Evolutionary conservation across 2,797 vertebrate genomes (phyloP), one percentile per base, ranked within the genome.

Genomic region (Rhinogobio ventralis): DNA sequence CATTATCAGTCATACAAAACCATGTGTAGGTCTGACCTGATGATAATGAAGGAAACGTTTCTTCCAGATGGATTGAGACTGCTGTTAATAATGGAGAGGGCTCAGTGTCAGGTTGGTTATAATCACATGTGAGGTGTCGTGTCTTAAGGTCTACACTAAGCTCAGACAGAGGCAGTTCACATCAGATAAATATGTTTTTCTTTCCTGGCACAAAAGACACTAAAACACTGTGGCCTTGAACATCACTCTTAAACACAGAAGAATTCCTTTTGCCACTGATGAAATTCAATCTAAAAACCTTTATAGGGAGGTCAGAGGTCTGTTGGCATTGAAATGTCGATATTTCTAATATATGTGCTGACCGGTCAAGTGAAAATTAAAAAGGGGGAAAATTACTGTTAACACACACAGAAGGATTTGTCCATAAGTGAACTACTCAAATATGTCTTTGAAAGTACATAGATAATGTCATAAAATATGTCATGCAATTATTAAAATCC

Each of bases 11-110:
- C 62, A 67, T 20, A 23, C 46, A 67, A 36, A 64, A 51, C 14
- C 11, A 9, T 62, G 64, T 36, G 30, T 36, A 30, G 8, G 30
- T 17, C 23, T 33, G 64, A 45, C 3, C 49, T 25, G 28, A 25
- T 68, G 13, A 68, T 68, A 69, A 55, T 53, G 33, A 68, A 80
- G 46, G 66, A 25, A 69, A 60, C 4, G 5, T n/a, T 39, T 3
- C 45, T 80, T 33, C 79, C 33, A 17, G 57, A n/a, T 67, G 83
- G 68, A 80, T 36, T 67, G 42, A 23, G 14, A 66, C 39, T 67
- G 76, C 36, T n/a, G 76, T 25, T 80, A 72, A 81, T 6, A 81
- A 60, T 69, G 68, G 49, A 85, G 36, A 81, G 36, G 60, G n/a
- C 46, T 68, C 45, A 13, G 78, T 13, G 5, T 75, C 51, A 81